phyloP scores from a whole-genome alignment of 2,113 vertebrate species.

The Campylomormyrus tamandua region DNA sequence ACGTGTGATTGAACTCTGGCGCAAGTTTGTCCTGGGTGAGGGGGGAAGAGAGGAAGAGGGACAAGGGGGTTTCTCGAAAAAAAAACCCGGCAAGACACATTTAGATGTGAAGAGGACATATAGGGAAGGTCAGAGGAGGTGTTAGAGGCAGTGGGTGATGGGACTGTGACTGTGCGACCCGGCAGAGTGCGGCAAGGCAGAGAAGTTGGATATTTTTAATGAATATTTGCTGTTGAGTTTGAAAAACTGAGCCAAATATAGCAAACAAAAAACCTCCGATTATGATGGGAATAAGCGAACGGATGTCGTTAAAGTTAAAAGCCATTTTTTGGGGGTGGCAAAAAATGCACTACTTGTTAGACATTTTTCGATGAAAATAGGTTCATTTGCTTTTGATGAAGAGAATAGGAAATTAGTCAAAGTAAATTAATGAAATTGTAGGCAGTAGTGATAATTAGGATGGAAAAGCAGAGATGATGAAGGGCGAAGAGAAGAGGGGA shows the following conservation, averaged over 20 bases:
- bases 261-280: conserved; percentile 57
- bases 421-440: conserved; percentile 42
- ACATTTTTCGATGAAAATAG: conserved; percentile 52
- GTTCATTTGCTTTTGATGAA: conserved; percentile 40
- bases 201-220: conserved; percentile 47
- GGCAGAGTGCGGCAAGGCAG: background rate
- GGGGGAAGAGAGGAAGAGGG: background rate
- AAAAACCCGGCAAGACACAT: background rate
- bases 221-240: conserved; percentile 43
- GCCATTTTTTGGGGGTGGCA: background rate
- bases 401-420: conserved; percentile 41
- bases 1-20: background rate
- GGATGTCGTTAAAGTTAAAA: conserved; percentile 22
- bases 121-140: background rate
- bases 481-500: background rate
- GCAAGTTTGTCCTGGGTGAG: background rate
- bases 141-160: conserved; percentile 21
- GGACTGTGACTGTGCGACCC: background rate
- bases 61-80: background rate
- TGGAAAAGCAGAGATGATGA: background rate
- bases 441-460: conserved; percentile 34
- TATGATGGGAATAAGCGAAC: conserved; percentile 49
- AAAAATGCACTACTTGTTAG: conserved; percentile 37
- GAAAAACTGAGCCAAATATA: conserved; percentile 41
- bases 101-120: background rate